Base-by-base conservation (phyloP, 2,797 vertebrate genomes). In the Helicolenus hilgendorfi region DNA sequence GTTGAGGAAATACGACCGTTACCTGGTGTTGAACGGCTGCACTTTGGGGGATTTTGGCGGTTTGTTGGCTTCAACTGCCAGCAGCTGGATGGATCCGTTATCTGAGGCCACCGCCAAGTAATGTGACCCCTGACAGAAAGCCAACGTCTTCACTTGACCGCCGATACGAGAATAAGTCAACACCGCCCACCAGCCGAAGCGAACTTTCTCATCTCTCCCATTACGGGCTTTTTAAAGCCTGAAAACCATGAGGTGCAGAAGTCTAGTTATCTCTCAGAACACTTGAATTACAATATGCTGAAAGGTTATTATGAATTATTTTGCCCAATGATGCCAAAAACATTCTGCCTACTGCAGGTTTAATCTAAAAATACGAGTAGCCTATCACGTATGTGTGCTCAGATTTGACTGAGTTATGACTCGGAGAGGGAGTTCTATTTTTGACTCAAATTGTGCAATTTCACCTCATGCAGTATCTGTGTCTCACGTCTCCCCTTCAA, bases 21-120 rank as follows among this genome's bases (percentile, higher is more conserved):
- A 99, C 99, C 98, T 99, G 96, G 97, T 99, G 96, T 99, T 98
- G 79, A 98, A 98, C 18, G 98, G 98, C 90, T 99, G 98, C 6
- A 99, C 98, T 96, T 99, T 99, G 79, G 99, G 98, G 60, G 99
- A 99, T 79, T 99, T 99, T 2, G 99, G 99, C 2, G 98, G 97
- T 86, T 99, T 99, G 60, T 98, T 98, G 1, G 98, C 97, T 90
- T 99, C 99, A 6, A 99, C 98, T 1, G 98, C 97, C 70, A 99
- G 98, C 83, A 99, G 98, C 86, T 99, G 99, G 85, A 99, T 96
- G 65, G 98, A 98, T 14, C 99, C 98, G 27, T 98, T 99, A 91
- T 99, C 99, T 0, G 99, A 99, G 8, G 99, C 98, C 27, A 98
- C 96, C 1, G 99, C 99, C 35, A 99, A 89, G 84, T 98, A 99